These are phyloP conservation scores for Carollia perspicillata DNA, from an alignment of 2,113 vertebrate genomes.

Conservation along the genomic window DNA sequence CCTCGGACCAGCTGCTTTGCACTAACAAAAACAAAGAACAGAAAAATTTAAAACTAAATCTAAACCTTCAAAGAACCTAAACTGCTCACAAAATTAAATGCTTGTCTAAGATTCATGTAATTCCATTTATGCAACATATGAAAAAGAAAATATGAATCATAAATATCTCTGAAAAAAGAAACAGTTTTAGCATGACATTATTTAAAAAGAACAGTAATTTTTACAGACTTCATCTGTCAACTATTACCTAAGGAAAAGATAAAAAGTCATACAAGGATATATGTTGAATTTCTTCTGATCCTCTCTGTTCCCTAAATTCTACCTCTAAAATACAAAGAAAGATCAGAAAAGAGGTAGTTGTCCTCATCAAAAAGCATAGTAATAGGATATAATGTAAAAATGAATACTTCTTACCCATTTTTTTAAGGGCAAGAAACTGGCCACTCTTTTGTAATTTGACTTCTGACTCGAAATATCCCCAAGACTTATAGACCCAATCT, in stretches of 20 bases:
- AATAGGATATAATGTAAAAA: neutral
- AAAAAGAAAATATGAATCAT: constrained; percentile 23
- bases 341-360: neutral
- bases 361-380: neutral
- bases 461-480: neutral
- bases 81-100: neutral
- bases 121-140: neutral
- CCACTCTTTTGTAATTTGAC: neutral
- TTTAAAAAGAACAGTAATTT: neutral
- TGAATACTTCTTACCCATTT: neutral
- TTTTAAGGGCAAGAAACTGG: neutral
- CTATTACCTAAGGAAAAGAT: neutral
- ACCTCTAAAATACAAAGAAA: constrained; percentile 35
- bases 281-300: constrained; percentile 6
- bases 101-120: neutral
- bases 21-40: constrained; percentile 79
- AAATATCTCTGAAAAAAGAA: neutral
- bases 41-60: constrained; percentile 32
- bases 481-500: neutral
- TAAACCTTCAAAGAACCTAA: neutral
- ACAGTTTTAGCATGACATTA: neutral
- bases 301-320: neutral
- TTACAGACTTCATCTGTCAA: constrained; percentile 22
- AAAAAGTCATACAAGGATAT: constrained; percentile 1
- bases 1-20: constrained; percentile 99